phyloP scores from a whole-genome alignment of 2,113 vertebrate species.

The Tauraco erythrolophus region DNA sequence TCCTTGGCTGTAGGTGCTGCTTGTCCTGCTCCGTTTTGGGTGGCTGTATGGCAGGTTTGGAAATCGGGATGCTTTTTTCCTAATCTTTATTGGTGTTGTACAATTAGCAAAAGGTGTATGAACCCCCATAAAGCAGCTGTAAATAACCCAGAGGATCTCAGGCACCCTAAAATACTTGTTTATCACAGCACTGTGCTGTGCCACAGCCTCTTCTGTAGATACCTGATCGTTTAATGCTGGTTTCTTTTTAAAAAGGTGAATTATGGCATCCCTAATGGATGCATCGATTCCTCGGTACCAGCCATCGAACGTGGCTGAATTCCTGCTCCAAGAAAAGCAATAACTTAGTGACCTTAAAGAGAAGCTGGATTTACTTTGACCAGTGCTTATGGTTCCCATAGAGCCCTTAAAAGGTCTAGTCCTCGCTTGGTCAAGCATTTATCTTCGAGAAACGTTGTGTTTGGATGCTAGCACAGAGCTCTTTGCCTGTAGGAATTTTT shows the following conservation, averaged over 20 bases:
- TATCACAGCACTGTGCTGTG: background rate
- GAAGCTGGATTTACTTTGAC: background rate
- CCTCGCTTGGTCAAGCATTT: background rate
- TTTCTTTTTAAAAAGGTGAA: background rate
- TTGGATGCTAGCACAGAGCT: background rate
- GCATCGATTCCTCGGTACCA: rapidly evolving
- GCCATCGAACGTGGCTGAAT: background rate
- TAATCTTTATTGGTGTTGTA: background rate
- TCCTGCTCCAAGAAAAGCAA: background rate
- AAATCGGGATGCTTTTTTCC: background rate
- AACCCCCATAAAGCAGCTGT: background rate
- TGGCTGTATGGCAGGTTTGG: background rate
- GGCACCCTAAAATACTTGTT: background rate
- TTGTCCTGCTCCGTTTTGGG: background rate
- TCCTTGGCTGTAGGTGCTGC: background rate
- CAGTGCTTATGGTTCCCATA: background rate
- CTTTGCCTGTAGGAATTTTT: background rate
- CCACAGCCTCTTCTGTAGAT: background rate
- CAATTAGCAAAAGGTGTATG: background rate
- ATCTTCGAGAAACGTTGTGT: background rate
- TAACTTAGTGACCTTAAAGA: background rate
- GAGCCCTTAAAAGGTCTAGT: background rate
- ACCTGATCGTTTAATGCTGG: background rate
- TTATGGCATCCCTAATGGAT: background rate
- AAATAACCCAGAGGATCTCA: background rate